phyloP scores from a whole-genome alignment of 2,888 invertebrate genomes.

The Bimastos eiseni region DNA sequence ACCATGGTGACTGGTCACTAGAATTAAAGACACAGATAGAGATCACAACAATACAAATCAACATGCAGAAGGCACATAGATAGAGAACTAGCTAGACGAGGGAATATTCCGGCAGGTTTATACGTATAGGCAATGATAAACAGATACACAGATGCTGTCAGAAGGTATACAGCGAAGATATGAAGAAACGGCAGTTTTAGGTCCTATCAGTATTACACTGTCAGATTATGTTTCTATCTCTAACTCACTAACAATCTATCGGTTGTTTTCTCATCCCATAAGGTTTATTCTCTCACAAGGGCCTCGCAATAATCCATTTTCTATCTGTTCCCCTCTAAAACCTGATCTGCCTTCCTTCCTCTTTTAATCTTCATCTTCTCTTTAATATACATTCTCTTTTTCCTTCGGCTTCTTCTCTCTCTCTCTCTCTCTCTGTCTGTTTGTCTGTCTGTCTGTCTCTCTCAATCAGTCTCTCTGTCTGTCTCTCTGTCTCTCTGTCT shows the following conservation, averaged over 20 bases:
- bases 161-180: background rate
- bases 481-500: background rate
- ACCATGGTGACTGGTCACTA: background rate
- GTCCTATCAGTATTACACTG: background rate
- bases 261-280: background rate
- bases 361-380: background rate
- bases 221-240: background rate
- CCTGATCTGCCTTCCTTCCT: background rate
- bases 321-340: background rate
- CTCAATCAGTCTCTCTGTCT: background rate
- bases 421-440: background rate
- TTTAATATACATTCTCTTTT: background rate
- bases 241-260: background rate
- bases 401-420: background rate
- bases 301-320: no score
- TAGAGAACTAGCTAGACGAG: background rate
- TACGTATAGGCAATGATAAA: no score
- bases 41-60: no score
- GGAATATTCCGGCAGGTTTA: background rate
- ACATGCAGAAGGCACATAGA: background rate
- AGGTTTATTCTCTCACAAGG: background rate
- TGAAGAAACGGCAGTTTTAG: background rate
- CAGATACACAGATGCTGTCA: no score
- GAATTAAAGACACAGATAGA: background rate
- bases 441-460: no score